These are phyloP conservation scores for Bombus fervidus DNA, from an alignment of 1,140 invertebrate genomes.

Conservation along the genomic window DNA sequence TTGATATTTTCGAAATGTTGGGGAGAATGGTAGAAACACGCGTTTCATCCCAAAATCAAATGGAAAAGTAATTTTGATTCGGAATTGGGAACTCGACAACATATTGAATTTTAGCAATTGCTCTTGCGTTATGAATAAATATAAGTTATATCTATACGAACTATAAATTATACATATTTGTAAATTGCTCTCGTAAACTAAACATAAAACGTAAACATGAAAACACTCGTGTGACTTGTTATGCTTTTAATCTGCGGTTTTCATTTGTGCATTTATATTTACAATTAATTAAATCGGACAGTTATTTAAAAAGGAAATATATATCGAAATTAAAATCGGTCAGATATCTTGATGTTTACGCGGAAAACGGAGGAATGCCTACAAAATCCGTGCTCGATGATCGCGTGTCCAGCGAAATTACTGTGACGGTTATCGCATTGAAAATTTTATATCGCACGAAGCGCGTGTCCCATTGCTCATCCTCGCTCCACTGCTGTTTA, in stretches of 20 bases:
- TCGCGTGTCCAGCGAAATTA: slow-evolving; percentile 14
- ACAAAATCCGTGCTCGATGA: not conserved
- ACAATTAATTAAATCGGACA: not conserved
- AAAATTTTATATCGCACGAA: slow-evolving; percentile 8
- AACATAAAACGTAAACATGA: not conserved
- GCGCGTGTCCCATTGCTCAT: not conserved
- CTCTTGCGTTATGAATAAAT: not conserved
- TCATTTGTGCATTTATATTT: not conserved
- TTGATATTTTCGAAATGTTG: too few relatives aligned
- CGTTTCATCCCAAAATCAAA: too few relatives aligned
- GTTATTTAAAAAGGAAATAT: not conserved
- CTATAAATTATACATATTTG: not conserved
- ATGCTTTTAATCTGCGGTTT: too few relatives aligned
- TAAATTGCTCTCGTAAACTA: not conserved
- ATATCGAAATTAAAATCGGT: not conserved
- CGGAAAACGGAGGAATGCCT: not conserved
- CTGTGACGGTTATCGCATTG: not conserved
- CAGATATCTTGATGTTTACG: not conserved
- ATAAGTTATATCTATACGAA: not conserved
- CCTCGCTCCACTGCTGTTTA: not conserved
- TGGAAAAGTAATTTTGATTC: too few relatives aligned
- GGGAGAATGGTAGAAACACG: too few relatives aligned
- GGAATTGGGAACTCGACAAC: too few relatives aligned
- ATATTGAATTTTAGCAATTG: too few relatives aligned
- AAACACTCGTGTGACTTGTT: not conserved